phyloP scores from a whole-genome alignment of 2,113 vertebrate genomes.

The Gymnocephalus cernua region DNA sequence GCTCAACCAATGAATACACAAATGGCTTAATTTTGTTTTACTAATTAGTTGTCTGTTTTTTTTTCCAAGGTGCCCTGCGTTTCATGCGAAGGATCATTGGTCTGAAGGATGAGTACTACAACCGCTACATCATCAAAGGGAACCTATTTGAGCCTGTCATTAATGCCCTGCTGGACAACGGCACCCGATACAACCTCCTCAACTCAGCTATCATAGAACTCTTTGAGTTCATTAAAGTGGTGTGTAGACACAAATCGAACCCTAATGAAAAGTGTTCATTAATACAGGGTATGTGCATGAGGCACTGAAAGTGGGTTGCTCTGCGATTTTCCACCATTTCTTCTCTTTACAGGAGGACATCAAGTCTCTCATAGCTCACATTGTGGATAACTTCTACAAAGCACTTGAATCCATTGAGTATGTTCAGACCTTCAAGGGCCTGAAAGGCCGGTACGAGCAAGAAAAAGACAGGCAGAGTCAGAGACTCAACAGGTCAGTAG shows the following conservation, averaged over 20 bases:
- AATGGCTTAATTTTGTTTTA: background rate
- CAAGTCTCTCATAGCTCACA: conserved; percentile 97
- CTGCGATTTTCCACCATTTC: conserved; percentile 3
- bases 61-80: conserved; percentile 91
- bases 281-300: background rate
- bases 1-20: background rate
- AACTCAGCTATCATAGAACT: conserved; percentile 98
- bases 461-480: conserved; percentile 96
- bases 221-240: conserved; percentile 99
- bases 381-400: conserved; percentile 99
- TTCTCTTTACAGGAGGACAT: conserved; percentile 91
- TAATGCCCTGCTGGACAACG: conserved; percentile 97
- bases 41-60: conserved; percentile 35
- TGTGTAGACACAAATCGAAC: conserved; percentile 74
- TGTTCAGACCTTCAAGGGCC: conserved; percentile 98
- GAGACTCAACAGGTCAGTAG: conserved; percentile 92
- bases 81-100: conserved; percentile 99
- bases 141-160: conserved; percentile 99
- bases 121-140: conserved; percentile 98
- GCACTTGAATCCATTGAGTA: conserved; percentile 99
- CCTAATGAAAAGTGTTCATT: background rate
- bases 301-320: background rate
- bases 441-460: conserved; percentile 98
- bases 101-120: conserved; percentile 98
- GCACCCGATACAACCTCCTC: conserved; percentile 97